Evolutionary conservation across 2,797 vertebrate genomes (phyloP).

Genomic region (Vireo griseus): DNA sequence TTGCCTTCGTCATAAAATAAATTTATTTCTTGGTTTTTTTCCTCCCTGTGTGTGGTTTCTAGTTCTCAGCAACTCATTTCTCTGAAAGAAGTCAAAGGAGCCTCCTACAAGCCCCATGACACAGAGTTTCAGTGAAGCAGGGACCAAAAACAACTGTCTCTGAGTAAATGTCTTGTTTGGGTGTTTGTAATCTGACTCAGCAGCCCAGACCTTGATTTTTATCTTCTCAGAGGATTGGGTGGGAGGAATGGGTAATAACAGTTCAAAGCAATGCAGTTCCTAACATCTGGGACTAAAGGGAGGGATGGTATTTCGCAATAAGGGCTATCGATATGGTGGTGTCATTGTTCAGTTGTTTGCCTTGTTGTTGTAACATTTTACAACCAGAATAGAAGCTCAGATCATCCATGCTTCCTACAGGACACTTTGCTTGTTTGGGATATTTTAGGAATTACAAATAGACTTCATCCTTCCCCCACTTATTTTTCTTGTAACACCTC

Average conservation of each 20-base stretch:
- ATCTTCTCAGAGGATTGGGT: background rate
- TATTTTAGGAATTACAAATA: background rate
- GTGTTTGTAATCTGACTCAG: conserved; percentile 40
- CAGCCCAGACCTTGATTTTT: conserved; percentile 12
- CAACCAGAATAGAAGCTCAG: background rate
- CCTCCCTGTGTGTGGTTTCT: background rate
- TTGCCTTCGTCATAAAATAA: background rate
- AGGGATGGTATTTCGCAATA: background rate
- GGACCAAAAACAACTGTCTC: background rate
- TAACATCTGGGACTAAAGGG: background rate
- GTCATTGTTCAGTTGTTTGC: background rate
- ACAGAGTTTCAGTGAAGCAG: background rate
- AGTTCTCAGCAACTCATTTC: background rate
- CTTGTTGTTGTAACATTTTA: background rate
- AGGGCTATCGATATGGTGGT: background rate
- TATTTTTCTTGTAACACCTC: background rate
- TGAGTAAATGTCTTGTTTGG: background rate
- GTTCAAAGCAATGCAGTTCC: background rate
- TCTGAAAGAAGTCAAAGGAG: background rate
- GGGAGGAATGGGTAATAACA: background rate
- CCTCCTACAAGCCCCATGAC: background rate
- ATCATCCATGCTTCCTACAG: background rate
- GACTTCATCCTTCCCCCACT: background rate
- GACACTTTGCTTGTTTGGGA: background rate
- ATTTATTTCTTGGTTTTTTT: background rate